phyloP scores from a whole-genome alignment of 2,888 invertebrate species.

The Nomada fucata region DNA sequence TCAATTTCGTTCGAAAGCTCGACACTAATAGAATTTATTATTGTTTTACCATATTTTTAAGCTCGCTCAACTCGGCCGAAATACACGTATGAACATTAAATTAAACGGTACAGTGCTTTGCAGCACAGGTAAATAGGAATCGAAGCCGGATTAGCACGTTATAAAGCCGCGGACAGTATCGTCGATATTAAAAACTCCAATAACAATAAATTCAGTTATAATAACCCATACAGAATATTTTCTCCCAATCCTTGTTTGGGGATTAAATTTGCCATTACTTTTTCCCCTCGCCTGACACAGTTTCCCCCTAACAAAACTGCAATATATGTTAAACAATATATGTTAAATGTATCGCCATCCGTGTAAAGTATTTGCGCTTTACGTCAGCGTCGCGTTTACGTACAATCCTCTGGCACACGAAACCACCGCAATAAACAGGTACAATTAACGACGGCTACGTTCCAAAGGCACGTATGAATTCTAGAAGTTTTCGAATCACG shows the following conservation, averaged over 20 bases:
- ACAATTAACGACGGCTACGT: conserved; percentile 25
- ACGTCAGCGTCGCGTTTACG: neutral
- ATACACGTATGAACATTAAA: neutral
- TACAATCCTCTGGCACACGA: neutral
- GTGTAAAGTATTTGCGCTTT: neutral
- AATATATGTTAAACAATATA: too few relatives aligned
- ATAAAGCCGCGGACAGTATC: neutral
- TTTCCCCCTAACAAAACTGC: neutral
- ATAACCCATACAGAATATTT: neutral
- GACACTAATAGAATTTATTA: neutral
- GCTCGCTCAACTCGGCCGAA: neutral
- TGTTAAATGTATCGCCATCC: neutral
- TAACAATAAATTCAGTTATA: neutral
- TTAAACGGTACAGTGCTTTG: neutral
- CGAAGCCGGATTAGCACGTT: neutral
- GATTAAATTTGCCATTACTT: neutral
- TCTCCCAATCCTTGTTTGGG: too few relatives aligned
- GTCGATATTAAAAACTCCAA: neutral
- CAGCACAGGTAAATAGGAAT: neutral
- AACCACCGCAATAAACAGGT: conserved; percentile 13
- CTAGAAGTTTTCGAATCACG: conserved; percentile 35
- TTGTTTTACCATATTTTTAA: neutral
- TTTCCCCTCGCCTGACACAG: neutral
- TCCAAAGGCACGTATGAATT: conserved; percentile 18
- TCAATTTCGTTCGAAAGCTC: neutral